Conservation (phyloP, 2,888 invertebrate species). For the Atethmia centrago region DNA sequence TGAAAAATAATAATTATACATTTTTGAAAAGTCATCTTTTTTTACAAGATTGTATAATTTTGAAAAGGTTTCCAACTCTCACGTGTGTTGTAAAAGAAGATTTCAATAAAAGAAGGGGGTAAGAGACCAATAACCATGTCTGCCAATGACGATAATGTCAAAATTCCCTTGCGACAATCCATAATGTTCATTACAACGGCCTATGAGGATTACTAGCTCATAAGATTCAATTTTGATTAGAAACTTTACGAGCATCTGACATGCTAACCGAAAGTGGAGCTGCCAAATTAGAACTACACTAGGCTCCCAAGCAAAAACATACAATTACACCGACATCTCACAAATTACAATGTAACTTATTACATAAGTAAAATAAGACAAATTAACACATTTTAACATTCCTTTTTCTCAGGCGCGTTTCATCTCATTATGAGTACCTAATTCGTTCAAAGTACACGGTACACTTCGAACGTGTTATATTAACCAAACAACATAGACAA, state of each 20-base stretch:
- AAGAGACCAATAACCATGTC: not conserved
- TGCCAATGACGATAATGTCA: not conserved
- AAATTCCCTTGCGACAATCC: not conserved
- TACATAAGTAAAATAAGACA: too few relatives aligned
- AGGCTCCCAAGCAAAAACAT: not conserved
- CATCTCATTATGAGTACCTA: not conserved
- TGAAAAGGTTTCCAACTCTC: not conserved
- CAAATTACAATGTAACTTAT: not conserved
- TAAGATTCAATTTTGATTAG: constrained; percentile 14
- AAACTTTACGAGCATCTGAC: constrained; percentile 16
- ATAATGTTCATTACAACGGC: not conserved
- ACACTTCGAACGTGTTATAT: not conserved
- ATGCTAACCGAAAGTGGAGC: not conserved
- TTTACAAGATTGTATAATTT: not conserved
- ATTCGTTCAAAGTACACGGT: not conserved
- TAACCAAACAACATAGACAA: too few relatives aligned
- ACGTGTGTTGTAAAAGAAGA: not conserved
- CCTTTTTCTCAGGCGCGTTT: not conserved
- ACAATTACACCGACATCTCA: not conserved
- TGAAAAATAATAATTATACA: not conserved
- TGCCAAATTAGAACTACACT: not conserved
- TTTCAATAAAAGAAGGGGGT: not conserved
- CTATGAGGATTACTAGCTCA: not conserved
- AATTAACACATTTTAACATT: not conserved
- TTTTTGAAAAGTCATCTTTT: not conserved